phyloP scores from a whole-genome alignment of 2,113 vertebrate species.

The Bubo scandiacus region DNA sequence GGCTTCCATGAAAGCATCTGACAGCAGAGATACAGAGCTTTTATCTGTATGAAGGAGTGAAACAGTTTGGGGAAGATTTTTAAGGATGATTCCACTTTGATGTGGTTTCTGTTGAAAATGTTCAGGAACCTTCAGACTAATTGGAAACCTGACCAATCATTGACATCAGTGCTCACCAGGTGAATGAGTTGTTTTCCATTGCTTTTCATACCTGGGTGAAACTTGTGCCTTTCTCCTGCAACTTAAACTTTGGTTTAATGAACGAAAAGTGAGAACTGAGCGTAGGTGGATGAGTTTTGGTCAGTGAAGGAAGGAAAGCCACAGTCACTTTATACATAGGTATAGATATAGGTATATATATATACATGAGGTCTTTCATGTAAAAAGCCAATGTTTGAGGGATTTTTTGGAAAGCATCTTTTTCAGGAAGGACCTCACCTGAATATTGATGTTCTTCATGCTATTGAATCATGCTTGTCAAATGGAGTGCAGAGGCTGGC shows the following conservation, averaged over 20 bases:
- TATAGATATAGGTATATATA: too few species aligned
- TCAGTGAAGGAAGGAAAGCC: neutral
- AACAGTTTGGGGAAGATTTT: neutral
- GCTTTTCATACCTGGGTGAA: neutral
- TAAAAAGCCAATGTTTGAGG: neutral
- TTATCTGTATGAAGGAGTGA: neutral
- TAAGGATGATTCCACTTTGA: neutral
- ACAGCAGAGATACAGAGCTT: neutral
- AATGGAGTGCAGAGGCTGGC: neutral
- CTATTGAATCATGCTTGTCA: neutral
- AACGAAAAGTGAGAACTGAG: neutral
- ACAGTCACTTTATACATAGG: neutral
- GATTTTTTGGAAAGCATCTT: neutral
- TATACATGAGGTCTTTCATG: neutral
- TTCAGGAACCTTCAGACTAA: neutral
- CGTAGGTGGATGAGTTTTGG: neutral
- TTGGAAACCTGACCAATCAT: neutral
- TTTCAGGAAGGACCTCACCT: neutral
- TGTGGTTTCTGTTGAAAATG: neutral
- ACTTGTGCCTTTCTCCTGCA: neutral
- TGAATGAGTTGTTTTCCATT: neutral
- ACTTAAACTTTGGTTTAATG: neutral
- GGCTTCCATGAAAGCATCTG: neutral
- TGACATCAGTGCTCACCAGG: neutral
- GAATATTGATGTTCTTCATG: neutral